Conservation (phyloP, 2,113 vertebrate genomes). For the Picathartes gymnocephalus region DNA sequence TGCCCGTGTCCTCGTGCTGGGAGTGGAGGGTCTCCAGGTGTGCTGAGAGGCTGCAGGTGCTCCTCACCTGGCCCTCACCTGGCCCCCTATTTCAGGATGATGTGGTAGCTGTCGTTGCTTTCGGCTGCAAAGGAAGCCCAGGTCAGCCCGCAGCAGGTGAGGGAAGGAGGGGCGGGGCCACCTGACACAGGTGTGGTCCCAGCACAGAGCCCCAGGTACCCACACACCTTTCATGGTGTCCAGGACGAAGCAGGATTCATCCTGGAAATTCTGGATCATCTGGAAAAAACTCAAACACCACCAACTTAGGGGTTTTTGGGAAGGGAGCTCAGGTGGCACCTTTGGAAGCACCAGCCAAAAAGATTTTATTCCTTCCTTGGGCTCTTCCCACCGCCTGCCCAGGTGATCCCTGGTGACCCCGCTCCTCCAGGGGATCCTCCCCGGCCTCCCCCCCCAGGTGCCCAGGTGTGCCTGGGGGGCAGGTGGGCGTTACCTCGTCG, state of each 20-base stretch:
- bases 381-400: neutral
- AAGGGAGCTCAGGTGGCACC: neutral
- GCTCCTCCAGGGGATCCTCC: too few species aligned
- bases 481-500: slow-evolving; percentile 80
- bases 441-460: neutral
- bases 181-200: neutral
- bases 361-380: accelerated
- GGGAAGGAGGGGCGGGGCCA: neutral
- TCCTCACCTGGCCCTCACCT: neutral
- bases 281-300: neutral
- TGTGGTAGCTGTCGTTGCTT: neutral
- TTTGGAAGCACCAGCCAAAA: neutral
- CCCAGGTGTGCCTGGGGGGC: accelerated
- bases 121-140: neutral
- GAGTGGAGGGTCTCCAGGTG: neutral
- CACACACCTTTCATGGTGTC: neutral
- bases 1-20: neutral
- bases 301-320: accelerated
- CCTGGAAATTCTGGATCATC: neutral
- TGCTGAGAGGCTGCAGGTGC: neutral
- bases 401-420: neutral
- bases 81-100: neutral
- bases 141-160: neutral
- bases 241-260: neutral
- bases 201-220: neutral